Conservation (phyloP, 2,797 vertebrate genomes). For the Pipistrellus pygmaeus region DNA sequence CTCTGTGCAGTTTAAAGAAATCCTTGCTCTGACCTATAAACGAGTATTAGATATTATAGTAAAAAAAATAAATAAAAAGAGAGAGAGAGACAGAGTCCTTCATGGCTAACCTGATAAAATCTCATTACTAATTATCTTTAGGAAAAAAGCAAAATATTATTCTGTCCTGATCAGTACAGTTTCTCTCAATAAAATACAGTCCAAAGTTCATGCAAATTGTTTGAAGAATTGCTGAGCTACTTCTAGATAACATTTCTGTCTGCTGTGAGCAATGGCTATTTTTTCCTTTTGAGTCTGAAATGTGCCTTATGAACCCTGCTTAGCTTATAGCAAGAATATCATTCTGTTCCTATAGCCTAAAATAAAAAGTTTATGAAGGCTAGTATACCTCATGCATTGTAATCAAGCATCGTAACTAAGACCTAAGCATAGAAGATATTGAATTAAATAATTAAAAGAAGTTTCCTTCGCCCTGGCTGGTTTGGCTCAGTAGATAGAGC, state of each 20-base stretch:
- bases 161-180: not conserved
- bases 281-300: not conserved
- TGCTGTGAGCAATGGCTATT: not conserved
- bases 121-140: slow-evolving; percentile 35
- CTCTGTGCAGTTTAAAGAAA: not conserved
- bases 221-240: not conserved
- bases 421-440: not conserved
- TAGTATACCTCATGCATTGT: not conserved
- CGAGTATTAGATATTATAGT: not conserved
- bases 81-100: not conserved
- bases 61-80: not conserved
- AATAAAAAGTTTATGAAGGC: not conserved
- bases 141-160: not conserved
- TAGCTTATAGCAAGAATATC: not conserved
- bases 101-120: not conserved
- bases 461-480: not conserved
- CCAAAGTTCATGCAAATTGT: slow-evolving; percentile 16
- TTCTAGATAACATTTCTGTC: not conserved
- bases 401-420: not conserved
- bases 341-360: not conserved
- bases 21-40: not conserved
- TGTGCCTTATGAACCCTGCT: not conserved
- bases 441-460: not conserved
- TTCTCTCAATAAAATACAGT: slow-evolving; percentile 46
- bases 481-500: too few relatives aligned